Evolutionary conservation across 2,113 vertebrate genomes (phyloP), one percentile per base, ranked within the genome.

Genomic region (Proteles cristata): DNA sequence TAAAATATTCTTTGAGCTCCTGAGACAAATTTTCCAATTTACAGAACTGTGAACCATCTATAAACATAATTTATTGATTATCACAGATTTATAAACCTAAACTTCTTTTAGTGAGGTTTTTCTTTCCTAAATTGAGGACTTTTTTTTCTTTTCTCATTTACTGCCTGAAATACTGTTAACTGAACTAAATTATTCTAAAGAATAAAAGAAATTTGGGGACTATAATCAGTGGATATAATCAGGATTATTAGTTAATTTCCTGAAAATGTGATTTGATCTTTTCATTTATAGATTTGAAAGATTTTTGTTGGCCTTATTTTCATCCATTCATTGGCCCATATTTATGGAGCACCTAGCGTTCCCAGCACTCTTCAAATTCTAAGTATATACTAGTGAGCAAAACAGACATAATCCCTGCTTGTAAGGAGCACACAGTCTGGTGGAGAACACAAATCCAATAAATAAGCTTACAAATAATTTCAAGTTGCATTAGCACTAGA

Each of bases 61-160:
- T 55, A 23, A 90, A 48, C 43, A 86, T 69, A 74, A n/a, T 73
- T 94, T 55, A 66, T 28, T 92, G 94, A 61, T 91, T 81, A 73
- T 82, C 69, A 76, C 35, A 90, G 31, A 88, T 93, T 92, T 93
- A 77, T 92, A 95, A 90, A 61, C 19, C 31, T 76, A 83, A 87
- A 48, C 21, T n/a, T 89, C 26, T 85, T 77, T 88, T 71, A 66
- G 26, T 21, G 14, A 85, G 7, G 2, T 35, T 69, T 97, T 68
- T 39, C 19, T 97, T 96, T 90, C 17, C 68, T 93, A 90, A 83
- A 53, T 66, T 77, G n/a, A 88, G 25, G n/a, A 82, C 23, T 7
- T 9, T 80, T 33, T 71, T 45, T 73, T 33, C 66, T 45, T 73
- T 33, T 28, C n/a, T n/a, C 39, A 92, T 69, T 79, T 93, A 69